Percentiles rank a stretch among this genome's conserved stretches.
Conservation (phyloP, 2,888 invertebrate species). For the Seira sanloemensis region DNA sequence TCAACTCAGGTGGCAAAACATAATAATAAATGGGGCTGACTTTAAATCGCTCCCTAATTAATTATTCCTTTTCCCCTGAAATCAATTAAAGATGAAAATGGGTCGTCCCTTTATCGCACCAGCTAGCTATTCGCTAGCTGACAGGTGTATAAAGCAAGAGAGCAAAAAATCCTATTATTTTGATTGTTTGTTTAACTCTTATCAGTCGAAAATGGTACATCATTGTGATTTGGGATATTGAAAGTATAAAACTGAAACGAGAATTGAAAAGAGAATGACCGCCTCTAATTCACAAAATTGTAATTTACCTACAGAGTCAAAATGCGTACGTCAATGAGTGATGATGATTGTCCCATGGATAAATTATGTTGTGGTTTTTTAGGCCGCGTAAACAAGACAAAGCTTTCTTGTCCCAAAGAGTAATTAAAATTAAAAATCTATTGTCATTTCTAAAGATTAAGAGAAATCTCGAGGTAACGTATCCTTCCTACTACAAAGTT, state of each 20-base stretch:
- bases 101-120: not conserved
- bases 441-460: not conserved
- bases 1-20: conserved; percentile 35
- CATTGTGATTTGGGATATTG: not conserved
- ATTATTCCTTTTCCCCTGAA: conserved; percentile 44
- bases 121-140: not conserved
- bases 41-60: conserved; percentile 45
- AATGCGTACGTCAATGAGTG: not conserved
- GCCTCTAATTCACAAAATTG: not conserved
- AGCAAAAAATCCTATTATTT: not conserved
- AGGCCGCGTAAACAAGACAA: not conserved
- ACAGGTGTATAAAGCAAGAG: not conserved
- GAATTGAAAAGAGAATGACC: not conserved
- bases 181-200: not conserved
- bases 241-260: not conserved
- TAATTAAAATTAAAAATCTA: conserved; percentile 24
- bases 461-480: conserved; percentile 1
- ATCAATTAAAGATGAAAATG: conserved; percentile 47
- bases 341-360: not conserved
- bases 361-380: conserved; percentile 3
- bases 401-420: not conserved
- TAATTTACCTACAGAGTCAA: conserved; percentile 14
- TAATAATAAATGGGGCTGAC: conserved; percentile 37
- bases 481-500: not conserved
- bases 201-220: conserved; percentile 1